Evolutionary conservation across 2,888 invertebrate genomes (phyloP).

Genomic region (Apantesis nais): DNA sequence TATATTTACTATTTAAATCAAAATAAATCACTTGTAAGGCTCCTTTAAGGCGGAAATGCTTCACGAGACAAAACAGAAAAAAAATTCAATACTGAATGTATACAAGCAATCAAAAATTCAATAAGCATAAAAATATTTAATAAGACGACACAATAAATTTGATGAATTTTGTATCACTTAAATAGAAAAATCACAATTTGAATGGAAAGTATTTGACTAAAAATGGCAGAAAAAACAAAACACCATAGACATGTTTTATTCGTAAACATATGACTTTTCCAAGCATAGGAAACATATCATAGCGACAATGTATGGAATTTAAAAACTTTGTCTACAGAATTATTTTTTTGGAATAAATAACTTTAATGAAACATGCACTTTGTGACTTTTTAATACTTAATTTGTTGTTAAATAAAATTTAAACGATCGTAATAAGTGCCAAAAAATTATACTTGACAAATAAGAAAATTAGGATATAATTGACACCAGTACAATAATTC

Average conservation of each 20-base stretch:
- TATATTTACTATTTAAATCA: constrained; percentile 36
- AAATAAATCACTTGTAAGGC: constrained; percentile 39
- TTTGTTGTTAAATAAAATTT: background rate
- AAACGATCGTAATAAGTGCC: too few relatives aligned
- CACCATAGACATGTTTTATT: constrained; percentile 71
- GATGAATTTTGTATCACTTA: constrained; percentile 65
- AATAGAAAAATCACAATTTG: constrained; percentile 70
- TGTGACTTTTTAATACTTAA: background rate
- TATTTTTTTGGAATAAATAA: background rate
- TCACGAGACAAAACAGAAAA: constrained; percentile 35
- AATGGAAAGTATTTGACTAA: constrained; percentile 82
- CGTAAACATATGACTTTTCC: constrained; percentile 36
- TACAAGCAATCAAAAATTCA: constrained; percentile 50
- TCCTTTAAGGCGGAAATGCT: constrained; percentile 41
- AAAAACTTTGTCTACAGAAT: background rate
- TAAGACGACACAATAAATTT: constrained; percentile 76
- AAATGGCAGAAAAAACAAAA: constrained; percentile 76
- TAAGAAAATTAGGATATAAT: too few relatives aligned
- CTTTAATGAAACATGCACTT: background rate
- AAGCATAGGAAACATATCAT: constrained; percentile 27
- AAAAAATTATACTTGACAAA: too few relatives aligned
- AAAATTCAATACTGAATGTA: constrained; percentile 41
- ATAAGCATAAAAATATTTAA: constrained; percentile 66
- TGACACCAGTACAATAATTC: too few relatives aligned
- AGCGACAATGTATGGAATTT: background rate